Conservation (phyloP, 1,140 invertebrate genomes). For the Drosophila repletoides region DNA sequence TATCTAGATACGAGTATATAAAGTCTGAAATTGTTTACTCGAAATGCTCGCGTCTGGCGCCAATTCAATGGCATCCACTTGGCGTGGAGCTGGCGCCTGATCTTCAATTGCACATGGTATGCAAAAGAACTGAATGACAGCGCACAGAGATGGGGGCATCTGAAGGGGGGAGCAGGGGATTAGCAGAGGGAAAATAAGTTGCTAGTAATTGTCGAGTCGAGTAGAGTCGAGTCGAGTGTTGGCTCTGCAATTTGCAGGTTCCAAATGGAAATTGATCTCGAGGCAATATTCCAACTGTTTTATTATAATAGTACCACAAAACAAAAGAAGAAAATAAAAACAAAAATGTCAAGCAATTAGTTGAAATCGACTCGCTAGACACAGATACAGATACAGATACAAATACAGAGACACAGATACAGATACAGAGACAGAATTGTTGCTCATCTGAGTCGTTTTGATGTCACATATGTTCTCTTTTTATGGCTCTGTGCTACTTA, state of each 20-base stretch:
- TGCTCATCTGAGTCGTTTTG: conserved; percentile 21
- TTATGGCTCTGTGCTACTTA: conserved; percentile 63
- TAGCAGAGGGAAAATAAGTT: not conserved
- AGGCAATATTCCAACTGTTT: conserved; percentile 14
- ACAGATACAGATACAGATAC: conserved; percentile 12
- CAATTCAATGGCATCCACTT: conserved; percentile 21
- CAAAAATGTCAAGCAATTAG: conserved; percentile 63
- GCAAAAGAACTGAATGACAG: conserved; percentile 30
- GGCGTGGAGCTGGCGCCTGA: conserved; percentile 33
- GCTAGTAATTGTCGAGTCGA: conserved; percentile 38
- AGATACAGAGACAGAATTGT: conserved; percentile 12
- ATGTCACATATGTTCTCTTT: conserved; percentile 60
- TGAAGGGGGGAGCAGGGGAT: not conserved
- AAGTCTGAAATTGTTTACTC: conserved; percentile 33
- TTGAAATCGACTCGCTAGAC: conserved; percentile 51
- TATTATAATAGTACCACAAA: not conserved
- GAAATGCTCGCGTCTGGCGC: conserved; percentile 34
- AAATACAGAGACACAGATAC: conserved; percentile 14
- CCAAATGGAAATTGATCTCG: conserved; percentile 18
- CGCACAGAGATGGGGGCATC: too few relatives aligned
- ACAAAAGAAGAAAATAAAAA: conserved; percentile 6
- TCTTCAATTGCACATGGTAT: conserved; percentile 36
- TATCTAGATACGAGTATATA: conserved; percentile 8
- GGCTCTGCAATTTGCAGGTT: conserved; percentile 36
- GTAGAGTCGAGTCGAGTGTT: conserved; percentile 37